Evolutionary conservation across 2,113 vertebrate genomes (phyloP).

Genomic region (Mus pahari): DNA sequence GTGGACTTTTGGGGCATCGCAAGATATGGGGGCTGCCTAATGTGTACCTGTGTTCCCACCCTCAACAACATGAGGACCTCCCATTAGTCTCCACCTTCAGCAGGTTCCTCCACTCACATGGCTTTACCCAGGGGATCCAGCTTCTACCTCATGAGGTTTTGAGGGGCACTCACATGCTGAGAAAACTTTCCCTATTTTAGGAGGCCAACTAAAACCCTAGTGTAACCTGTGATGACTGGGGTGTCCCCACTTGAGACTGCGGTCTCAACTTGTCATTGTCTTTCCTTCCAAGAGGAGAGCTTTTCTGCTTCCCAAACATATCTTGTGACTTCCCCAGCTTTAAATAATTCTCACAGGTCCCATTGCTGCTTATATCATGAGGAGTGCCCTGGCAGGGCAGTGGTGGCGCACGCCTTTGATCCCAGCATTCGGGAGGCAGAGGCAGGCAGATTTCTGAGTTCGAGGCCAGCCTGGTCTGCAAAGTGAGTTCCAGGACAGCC

Average conservation of each 20-base stretch:
- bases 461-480: too few species aligned
- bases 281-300: background rate
- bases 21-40: background rate
- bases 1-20: background rate
- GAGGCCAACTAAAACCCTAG: background rate
- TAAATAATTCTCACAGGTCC: slow-evolving; percentile 13
- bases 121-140: too few species aligned
- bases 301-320: background rate
- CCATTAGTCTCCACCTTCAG: background rate
- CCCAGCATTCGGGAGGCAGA: too few species aligned
- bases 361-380: slow-evolving; percentile 31
- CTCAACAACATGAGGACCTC: background rate
- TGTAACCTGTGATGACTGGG: too few species aligned
- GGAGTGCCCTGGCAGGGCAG: background rate
- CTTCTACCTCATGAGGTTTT: background rate
- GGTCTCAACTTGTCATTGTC: background rate
- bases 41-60: background rate
- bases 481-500: too few species aligned
- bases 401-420: too few species aligned
- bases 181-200: background rate
- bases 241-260: too few species aligned
- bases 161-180: background rate
- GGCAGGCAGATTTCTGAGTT: too few species aligned
- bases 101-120: background rate
- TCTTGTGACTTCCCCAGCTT: slow-evolving; percentile 21